Conservation (phyloP, 92 coral and sea anemone species). For the Actinostola sp. region DNA sequence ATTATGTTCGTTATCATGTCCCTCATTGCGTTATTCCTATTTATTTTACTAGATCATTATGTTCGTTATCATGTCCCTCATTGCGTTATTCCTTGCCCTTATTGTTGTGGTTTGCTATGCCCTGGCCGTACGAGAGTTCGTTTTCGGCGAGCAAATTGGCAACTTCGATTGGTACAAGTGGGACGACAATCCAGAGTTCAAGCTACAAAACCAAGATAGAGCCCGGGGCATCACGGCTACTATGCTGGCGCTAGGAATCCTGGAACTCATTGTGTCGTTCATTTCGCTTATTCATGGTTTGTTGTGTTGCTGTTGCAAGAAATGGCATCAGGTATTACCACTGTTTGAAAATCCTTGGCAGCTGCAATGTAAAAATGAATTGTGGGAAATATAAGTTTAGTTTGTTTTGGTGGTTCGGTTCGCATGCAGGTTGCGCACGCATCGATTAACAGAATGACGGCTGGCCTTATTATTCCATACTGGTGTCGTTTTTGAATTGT, state of each 20-base stretch:
- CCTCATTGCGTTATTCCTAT: background rate
- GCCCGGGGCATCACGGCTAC: conserved; percentile 20
- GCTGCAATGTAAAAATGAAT: no score
- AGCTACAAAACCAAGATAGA: conserved; percentile 12
- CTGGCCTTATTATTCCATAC: background rate
- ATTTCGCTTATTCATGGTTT: conserved; percentile 39
- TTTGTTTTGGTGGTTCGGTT: no score
- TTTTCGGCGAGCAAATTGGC: conserved; percentile 7
- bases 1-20: background rate
- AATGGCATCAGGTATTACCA: conserved; percentile 40
- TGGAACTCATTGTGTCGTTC: conserved; percentile 30
- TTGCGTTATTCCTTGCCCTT: conserved; percentile 3
- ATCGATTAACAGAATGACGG: no score
- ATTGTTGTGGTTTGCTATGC: conserved; percentile 34
- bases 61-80: conserved; percentile 35
- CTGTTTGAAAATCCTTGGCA: background rate
- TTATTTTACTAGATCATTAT: conserved; percentile 17
- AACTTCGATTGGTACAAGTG: conserved; percentile 20
- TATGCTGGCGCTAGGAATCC: conserved; percentile 25
- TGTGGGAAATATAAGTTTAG: no score
- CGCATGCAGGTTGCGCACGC: no score
- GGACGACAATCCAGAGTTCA: background rate
- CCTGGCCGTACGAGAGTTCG: conserved; percentile 17
- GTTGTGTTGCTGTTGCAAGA: conserved; percentile 36
- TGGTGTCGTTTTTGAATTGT: background rate